Evolutionary conservation across 2,113 vertebrate genomes (phyloP).

Genomic region (Pyxicephalus adspersus): DNA sequence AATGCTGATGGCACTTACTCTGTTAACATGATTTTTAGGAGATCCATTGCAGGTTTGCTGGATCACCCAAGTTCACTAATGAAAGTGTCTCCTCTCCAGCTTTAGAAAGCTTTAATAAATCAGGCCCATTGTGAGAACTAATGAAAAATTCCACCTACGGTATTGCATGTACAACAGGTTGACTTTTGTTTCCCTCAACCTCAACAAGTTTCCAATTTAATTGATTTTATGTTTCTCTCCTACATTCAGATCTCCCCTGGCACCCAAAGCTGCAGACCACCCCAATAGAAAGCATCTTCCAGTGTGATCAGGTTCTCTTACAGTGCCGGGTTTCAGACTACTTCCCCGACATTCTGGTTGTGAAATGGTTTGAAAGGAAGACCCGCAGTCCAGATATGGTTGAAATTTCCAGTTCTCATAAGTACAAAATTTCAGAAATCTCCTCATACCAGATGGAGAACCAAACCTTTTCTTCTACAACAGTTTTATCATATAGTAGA

Average conservation of each 20-base stretch:
- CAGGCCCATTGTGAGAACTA: too few relatives aligned
- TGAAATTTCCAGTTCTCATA: not conserved
- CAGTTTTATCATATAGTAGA: not conserved
- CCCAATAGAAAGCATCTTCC: too few relatives aligned
- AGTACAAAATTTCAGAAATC: not conserved
- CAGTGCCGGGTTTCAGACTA: too few relatives aligned
- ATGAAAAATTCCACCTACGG: constrained; percentile 12
- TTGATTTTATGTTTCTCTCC: too few relatives aligned
- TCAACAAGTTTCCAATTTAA: too few relatives aligned
- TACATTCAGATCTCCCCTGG: constrained; percentile 37
- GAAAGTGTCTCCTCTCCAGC: too few relatives aligned
- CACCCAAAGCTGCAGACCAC: not conserved
- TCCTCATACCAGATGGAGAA: not conserved
- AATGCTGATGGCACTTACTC: constrained; percentile 24
- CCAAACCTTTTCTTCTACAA: too few relatives aligned
- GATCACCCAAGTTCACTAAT: too few relatives aligned
- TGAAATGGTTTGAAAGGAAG: constrained; percentile 38
- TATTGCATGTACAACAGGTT: constrained; percentile 1
- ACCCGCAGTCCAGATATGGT: constrained; percentile 10
- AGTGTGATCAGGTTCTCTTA: too few relatives aligned
- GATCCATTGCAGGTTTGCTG: too few relatives aligned
- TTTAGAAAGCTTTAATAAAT: too few relatives aligned
- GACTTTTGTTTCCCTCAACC: constrained; percentile 2
- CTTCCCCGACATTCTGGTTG: too few relatives aligned
- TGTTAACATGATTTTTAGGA: not conserved